Conservation (phyloP, 1,140 invertebrate genomes). For the Drosophila lacteicornis region DNA sequence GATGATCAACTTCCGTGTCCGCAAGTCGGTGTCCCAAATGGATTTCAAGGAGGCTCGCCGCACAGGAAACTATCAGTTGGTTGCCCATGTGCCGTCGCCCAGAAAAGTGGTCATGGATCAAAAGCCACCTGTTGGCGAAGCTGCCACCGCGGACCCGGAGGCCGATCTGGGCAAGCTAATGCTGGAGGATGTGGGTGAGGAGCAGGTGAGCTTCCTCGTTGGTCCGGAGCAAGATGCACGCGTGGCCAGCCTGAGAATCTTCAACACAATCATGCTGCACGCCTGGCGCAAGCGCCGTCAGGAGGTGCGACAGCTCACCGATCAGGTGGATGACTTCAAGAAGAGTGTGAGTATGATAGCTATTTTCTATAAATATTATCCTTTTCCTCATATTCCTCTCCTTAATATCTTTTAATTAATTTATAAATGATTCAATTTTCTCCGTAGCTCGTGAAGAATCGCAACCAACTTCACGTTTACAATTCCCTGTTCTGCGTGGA, state of each 20-base stretch:
- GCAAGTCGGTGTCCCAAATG: constrained; percentile 77
- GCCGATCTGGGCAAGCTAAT: constrained; percentile 33
- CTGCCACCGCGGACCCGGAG: constrained; percentile 14
- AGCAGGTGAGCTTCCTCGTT: constrained; percentile 48
- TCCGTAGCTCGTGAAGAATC: constrained; percentile 62
- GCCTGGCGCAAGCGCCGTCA: constrained; percentile 71
- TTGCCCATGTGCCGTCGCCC: constrained; percentile 52
- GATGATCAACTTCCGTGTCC: constrained; percentile 62
- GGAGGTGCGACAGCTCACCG: constrained; percentile 59
- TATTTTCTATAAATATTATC: neutral
- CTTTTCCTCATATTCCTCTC: too few species aligned
- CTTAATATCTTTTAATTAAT: neutral
- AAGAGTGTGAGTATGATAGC: constrained; percentile 51
- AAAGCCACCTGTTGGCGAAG: neutral
- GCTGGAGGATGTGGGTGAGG: constrained; percentile 33
- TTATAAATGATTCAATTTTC: too few species aligned
- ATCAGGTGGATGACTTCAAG: constrained; percentile 64
- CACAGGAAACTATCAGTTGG: constrained; percentile 59
- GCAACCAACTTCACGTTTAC: constrained; percentile 76
- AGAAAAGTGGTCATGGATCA: constrained; percentile 1
- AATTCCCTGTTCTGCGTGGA: constrained; percentile 71
- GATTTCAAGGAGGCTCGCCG: constrained; percentile 75
- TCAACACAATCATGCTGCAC: constrained; percentile 74
- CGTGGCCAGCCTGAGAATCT: constrained; percentile 71
- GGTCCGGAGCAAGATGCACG: constrained; percentile 58